Conservation (phyloP, 2,888 invertebrate species). For the Ophion slaviceki region DNA sequence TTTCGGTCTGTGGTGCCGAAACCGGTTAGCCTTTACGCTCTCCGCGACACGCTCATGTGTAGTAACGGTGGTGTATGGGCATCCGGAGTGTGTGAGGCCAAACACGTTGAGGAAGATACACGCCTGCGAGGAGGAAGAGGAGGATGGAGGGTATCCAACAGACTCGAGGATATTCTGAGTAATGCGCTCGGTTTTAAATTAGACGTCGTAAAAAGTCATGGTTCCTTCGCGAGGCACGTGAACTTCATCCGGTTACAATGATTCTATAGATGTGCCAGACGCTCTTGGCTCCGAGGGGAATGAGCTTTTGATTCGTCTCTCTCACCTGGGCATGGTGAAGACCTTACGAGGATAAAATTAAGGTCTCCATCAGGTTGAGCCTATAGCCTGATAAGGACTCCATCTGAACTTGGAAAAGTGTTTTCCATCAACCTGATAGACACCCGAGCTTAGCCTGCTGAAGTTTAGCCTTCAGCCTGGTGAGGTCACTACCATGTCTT, state of each 20-base stretch:
- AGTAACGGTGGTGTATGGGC: conserved; percentile 29
- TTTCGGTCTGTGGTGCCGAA: conserved; percentile 76
- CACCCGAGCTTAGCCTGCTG: too few species aligned
- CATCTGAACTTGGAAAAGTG: too few species aligned
- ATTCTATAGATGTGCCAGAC: conserved; percentile 13
- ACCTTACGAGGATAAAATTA: too few species aligned
- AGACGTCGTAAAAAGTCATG: conserved; percentile 73
- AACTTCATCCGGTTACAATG: conserved; percentile 47
- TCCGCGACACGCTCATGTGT: conserved; percentile 5
- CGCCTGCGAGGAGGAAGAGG: background rate
- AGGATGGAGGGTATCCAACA: conserved; percentile 49
- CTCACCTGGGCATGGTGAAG: too few species aligned
- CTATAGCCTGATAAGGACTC: too few species aligned
- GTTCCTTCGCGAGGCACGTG: conserved; percentile 31
- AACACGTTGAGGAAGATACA: conserved; percentile 35
- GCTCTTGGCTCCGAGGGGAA: background rate
- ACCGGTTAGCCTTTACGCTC: conserved; percentile 74
- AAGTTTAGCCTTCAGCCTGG: too few species aligned
- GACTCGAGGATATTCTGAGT: conserved; percentile 71
- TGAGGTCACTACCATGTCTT: too few species aligned
- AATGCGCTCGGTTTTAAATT: conserved; percentile 79
- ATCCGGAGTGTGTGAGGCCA: background rate
- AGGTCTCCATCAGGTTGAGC: too few species aligned
- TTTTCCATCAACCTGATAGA: too few species aligned
- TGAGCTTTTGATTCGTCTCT: background rate